Base-by-base conservation (phyloP, 2,888 invertebrate genomes). In the Ectemnius cavifrons region DNA sequence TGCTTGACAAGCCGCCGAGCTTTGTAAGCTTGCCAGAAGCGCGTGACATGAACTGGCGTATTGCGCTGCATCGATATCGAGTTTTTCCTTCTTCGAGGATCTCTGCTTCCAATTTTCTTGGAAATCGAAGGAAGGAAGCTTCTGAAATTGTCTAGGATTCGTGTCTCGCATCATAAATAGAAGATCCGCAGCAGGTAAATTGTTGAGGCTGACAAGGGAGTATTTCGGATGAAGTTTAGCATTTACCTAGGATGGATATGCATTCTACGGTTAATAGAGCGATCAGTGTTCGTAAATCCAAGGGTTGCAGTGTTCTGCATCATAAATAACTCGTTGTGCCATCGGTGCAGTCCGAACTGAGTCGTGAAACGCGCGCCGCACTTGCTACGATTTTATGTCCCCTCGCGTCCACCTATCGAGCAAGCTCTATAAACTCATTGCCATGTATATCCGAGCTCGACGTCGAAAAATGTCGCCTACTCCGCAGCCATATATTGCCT, bases 271-370 rank as follows among this genome's bases (percentile, higher is more conserved):
- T 67, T 71, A 76, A 78, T 75, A 73, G 67, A 72, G 56, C 70
- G 68, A 79, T 79, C 67, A 23, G 27, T 27, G 68, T 77, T 72
- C 78, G 74, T 80, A 80, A 80, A 84, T 84, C 73, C 71, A 65
- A 61, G 70, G 47, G 67, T 58, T 67, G 74, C 66, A 70, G 67
- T 70, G 52, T 37, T 63, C 56, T 63, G 64, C 60, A 73, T 73
- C 78, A 70, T 83, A 83, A 83, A 84, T 82, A 82, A 84, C 77
- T 73, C 67, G 77, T 46, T 56, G 28, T 61, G 67, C n/a, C 60
- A 68, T 61, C 63, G 28, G 20, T 20, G 59, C 16, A 52, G 52
- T 20, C n/a, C 57, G 69, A 69, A 67, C 69, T 70, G 68, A 73
- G 66, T 63, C 68, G 59, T 27, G 52, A 18, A 45, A 68, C 27